A percentile compares a stretch with the other conserved stretches of the same genome.
phyloP scores from a whole-genome alignment of 2,888 invertebrate genomes.

The Philonicus albiceps region DNA sequence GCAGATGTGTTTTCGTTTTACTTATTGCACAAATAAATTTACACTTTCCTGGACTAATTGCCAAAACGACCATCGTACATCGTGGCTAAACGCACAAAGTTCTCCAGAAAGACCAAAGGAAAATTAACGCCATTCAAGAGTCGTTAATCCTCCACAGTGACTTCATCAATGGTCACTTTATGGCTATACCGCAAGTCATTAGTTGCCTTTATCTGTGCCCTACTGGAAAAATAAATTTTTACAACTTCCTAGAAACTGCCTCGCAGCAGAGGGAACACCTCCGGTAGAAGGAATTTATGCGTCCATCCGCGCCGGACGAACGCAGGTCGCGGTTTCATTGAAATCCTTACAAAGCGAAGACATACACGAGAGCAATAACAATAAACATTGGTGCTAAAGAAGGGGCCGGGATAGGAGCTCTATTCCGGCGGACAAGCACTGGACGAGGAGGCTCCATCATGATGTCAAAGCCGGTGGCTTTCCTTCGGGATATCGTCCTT shows the following conservation, averaged over 20 bases:
- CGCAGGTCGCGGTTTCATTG: not conserved
- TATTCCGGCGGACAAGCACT: not conserved
- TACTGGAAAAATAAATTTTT: slow-evolving; percentile 21
- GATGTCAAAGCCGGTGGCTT: slow-evolving; percentile 15
- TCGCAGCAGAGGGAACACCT: not conserved
- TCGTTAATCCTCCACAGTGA: not conserved
- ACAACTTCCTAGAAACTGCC: not conserved
- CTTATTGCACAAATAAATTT: not conserved
- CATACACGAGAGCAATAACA: not conserved
- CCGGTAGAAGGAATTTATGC: not conserved
- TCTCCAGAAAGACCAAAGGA: not conserved
- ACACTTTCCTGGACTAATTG: not conserved
- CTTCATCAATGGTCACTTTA: slow-evolving; percentile 4
- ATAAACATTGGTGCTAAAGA: not conserved
- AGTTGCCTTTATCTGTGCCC: not conserved
- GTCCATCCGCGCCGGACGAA: not conserved
- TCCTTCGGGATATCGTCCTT: not conserved
- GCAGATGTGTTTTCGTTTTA: not conserved
- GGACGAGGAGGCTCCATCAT: not conserved
- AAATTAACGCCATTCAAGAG: not conserved
- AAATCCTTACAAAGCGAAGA: slow-evolving; percentile 9
- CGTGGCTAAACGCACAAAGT: not conserved
- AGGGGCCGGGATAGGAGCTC: not conserved
- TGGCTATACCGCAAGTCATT: slow-evolving; percentile 14
- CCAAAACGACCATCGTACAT: not conserved